A percentile compares a stretch with the other conserved stretches of the same genome.
Evolutionary conservation across 2,888 invertebrate species (phyloP).

Genomic region (Podabrus alpinus): DNA sequence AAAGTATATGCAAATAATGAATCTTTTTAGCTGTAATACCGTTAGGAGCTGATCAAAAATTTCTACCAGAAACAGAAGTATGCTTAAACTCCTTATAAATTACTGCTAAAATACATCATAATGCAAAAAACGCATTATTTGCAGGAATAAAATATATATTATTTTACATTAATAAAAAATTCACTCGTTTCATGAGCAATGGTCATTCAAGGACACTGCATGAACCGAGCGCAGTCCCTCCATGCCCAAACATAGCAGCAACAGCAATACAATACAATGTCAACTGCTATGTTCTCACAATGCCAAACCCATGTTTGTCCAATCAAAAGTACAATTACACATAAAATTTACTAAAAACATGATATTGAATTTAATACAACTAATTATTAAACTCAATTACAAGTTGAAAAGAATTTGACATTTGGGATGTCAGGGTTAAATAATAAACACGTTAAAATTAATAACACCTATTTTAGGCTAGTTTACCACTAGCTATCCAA

Average conservation of each 20-base stretch:
- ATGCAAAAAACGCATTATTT: conserved; percentile 74
- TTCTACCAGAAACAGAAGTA: conserved; percentile 53
- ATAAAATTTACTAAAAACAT: conserved; percentile 33
- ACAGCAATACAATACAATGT: conserved; percentile 14
- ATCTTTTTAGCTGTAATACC: conserved; percentile 52
- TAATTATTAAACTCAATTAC: conserved; percentile 28
- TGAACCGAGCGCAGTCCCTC: conserved; percentile 51
- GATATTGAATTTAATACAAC: conserved; percentile 30
- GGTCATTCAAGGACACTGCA: conserved; percentile 44
- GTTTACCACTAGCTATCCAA: conserved; percentile 32
- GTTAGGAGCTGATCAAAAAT: conserved; percentile 43
- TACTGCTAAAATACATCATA: conserved; percentile 64
- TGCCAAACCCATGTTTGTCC: conserved; percentile 50
- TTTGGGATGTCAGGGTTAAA: conserved; percentile 50
- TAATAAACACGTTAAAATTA: conserved; percentile 49
- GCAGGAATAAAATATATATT: conserved; percentile 80
- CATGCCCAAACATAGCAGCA: conserved; percentile 44
- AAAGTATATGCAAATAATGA: conserved; percentile 48
- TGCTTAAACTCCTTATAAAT: conserved; percentile 53
- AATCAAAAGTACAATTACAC: conserved; percentile 30
- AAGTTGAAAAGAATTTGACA: conserved; percentile 45
- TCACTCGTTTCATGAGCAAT: conserved; percentile 52
- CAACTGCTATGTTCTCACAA: conserved; percentile 40
- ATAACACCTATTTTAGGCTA: conserved; percentile 44
- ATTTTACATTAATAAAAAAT: conserved; percentile 55